Evolutionary conservation across 1,140 invertebrate species (phyloP).

Genomic region (Drosophila novamexicana): DNA sequence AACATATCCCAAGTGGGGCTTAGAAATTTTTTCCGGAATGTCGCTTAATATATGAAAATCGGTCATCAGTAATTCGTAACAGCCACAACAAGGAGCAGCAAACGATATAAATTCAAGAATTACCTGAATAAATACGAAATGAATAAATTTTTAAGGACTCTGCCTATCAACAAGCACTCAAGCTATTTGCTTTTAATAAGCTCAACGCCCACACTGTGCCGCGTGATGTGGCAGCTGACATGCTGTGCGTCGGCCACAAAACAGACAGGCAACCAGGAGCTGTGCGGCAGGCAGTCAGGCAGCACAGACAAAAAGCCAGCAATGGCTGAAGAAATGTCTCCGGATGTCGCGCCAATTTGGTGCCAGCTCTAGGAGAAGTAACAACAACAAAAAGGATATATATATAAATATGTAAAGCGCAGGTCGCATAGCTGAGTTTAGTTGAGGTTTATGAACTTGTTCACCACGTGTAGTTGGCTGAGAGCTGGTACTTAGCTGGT

Average conservation of each 20-base stretch:
- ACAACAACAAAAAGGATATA: conserved; percentile 13
- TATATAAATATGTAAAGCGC: conserved; percentile 29
- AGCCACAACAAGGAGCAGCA: neutral
- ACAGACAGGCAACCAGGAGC: neutral
- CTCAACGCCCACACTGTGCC: conserved; percentile 39
- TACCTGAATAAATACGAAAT: conserved; percentile 35
- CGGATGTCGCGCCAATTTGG: conserved; percentile 53
- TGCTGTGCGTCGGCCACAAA: conserved; percentile 22
- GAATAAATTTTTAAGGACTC: conserved; percentile 26
- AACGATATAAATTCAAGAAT: conserved; percentile 12
- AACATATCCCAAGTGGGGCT: no score
- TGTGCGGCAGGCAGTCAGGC: conserved; percentile 3
- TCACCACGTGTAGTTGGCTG: conserved; percentile 65
- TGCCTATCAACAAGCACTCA: conserved; percentile 28
- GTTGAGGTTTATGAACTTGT: conserved; percentile 72
- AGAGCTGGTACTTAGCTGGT: conserved; percentile 6
- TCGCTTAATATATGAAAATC: neutral
- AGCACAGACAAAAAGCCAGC: conserved; percentile 2
- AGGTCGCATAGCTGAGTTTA: conserved; percentile 46
- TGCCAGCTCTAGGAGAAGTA: conserved; percentile 17
- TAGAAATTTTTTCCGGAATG: no score
- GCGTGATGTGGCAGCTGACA: conserved; percentile 41
- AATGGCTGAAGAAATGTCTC: conserved; percentile 53
- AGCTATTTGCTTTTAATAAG: conserved; percentile 43
- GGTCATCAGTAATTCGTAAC: neutral